phyloP scores from a whole-genome alignment of 2,888 invertebrate genomes.

The Subacronicta megacephala region DNA sequence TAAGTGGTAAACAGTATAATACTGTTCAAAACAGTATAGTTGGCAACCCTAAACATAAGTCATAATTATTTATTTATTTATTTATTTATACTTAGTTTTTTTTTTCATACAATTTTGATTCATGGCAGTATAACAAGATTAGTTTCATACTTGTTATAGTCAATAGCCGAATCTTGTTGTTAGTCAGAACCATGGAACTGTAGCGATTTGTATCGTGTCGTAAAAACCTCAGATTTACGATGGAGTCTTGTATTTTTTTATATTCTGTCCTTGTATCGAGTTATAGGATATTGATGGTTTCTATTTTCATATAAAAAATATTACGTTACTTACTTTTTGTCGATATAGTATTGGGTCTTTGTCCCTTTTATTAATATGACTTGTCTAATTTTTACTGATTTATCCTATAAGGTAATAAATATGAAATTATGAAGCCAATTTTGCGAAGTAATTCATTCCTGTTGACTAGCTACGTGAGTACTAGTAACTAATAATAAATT shows the following conservation, averaged over 20 bases:
- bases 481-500: too few species aligned
- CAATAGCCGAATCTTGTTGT: conserved; percentile 8
- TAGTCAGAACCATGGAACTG: conserved; percentile 19
- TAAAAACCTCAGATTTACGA: conserved; percentile 47
- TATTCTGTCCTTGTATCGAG: conserved; percentile 19
- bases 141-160: not conserved
- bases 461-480: too few species aligned
- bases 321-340: conserved; percentile 30
- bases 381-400: too few species aligned
- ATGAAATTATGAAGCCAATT: too few species aligned
- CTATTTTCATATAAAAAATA: conserved; percentile 49
- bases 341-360: conserved; percentile 21
- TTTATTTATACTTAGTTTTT: too few species aligned
- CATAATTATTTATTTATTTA: too few species aligned
- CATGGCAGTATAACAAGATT: conserved; percentile 14
- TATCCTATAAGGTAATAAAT: too few species aligned
- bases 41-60: too few species aligned
- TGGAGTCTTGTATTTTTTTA: conserved; percentile 38
- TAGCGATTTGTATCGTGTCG: conserved; percentile 36
- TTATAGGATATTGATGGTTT: conserved; percentile 43
- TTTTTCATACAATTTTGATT: conserved; percentile 14
- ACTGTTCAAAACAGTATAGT: too few species aligned
- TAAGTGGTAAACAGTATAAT: too few species aligned
- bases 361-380: too few species aligned
- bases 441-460: too few species aligned